Base-by-base conservation (phyloP, 2,113 vertebrate species). In the Chaetodon auriga region DNA sequence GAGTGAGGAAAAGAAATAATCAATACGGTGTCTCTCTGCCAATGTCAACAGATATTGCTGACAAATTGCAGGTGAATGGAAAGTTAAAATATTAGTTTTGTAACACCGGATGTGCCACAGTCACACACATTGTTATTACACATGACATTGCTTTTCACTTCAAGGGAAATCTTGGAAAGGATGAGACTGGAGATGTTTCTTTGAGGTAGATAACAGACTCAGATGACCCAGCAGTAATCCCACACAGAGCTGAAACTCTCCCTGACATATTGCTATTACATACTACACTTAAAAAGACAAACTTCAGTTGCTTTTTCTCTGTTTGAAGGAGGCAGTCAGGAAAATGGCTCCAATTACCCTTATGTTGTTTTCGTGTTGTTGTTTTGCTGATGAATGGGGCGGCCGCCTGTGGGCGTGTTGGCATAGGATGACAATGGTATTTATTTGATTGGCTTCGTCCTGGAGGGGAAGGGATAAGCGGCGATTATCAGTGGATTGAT, bases 401-500 rank as follows among this genome's bases (percentile, higher is more conserved):
- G 1, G 11, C 12, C 15, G 21, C 2, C 18, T 13, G 62, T 14
- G 57, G 77, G 41, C 66, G 68, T 82, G 65, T 68, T 9, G 19
- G 19, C 62, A 61, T 35, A n/a, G 15, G 53, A 77, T 78, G 68
- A 74, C 54, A 58, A 16, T 51, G 16, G 45, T 70, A 75, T 84
- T 85, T 70, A 61, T 87, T 83, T 86, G 80, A 89, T 75, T 87
- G 75, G 57, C 74, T 83, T 45, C 25, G 49, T 48, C 64, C 55
- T 1, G 23, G n/a, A 62, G 43, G 60, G 45, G 41, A 68, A 65
- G 46, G 65, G 78, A 90, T 81, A 61, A 78, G 49, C 53, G 4
- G 78, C 74, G 83, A 75, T 93, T 82, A 84, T 86, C 60, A 43
- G 57, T 8, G 14, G 81, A 86, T 75, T 78, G n/a, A 90, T 85